phyloP scores from a whole-genome alignment of 1,140 invertebrate genomes.

The Drosophila miranda region DNA sequence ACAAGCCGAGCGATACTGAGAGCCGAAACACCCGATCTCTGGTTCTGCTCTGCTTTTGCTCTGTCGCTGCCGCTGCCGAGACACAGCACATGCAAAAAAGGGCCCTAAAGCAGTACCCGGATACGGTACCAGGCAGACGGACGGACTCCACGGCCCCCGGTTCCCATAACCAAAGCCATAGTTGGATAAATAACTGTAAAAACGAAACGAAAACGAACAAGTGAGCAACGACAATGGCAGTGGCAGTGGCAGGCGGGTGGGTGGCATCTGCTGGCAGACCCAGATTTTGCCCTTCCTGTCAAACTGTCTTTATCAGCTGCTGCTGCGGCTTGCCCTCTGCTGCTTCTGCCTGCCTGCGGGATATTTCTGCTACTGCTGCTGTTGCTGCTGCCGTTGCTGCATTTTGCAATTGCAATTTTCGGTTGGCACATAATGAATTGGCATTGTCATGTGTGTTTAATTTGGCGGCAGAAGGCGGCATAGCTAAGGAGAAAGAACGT shows the following conservation, averaged over 20 bases:
- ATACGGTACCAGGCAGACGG: no score
- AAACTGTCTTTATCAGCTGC: conserved; percentile 46
- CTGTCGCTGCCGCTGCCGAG: no score
- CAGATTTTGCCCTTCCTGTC: conserved; percentile 36
- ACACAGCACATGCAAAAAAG: no score
- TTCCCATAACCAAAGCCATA: no score
- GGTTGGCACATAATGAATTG: conserved; percentile 64
- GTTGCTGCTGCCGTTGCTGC: conserved; percentile 12
- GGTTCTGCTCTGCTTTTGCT: no score
- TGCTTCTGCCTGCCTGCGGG: neutral
- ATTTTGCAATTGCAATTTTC: conserved; percentile 36
- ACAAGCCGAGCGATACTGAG: no score
- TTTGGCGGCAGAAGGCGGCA: conserved; percentile 42
- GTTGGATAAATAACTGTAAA: no score
- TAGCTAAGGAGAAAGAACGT: conserved; percentile 2
- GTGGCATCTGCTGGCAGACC: conserved; percentile 12
- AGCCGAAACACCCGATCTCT: no score
- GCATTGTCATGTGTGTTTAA: conserved; percentile 53
- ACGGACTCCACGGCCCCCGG: no score
- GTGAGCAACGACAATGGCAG: neutral
- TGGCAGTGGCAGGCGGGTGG: conserved; percentile 1
- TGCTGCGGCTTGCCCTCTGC: conserved; percentile 6
- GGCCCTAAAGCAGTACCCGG: no score
- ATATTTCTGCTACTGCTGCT: neutral
- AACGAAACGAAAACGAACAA: no score